Conservation (phyloP, 2,797 vertebrate species). For the Pangasius sanitwongsei region DNA sequence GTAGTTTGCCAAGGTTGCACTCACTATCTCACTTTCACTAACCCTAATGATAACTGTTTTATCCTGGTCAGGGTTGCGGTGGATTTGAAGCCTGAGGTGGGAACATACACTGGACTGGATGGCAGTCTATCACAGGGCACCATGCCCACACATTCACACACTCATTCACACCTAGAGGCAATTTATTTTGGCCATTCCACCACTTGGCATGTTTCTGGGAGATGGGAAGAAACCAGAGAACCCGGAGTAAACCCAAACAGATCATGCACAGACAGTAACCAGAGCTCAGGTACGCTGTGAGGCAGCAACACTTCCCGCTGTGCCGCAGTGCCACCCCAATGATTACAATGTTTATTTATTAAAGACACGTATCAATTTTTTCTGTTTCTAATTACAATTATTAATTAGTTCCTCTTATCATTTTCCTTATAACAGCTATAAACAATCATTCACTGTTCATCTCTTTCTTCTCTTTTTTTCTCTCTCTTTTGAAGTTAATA, state of each 20-base stretch:
- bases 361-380: not conserved
- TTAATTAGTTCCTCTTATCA: not conserved
- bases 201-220: not conserved
- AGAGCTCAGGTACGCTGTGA: not conserved
- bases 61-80: not conserved
- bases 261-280: not conserved
- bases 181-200: not conserved
- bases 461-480: not conserved
- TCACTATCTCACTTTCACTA: not conserved
- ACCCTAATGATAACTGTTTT: not conserved
- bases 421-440: not conserved
- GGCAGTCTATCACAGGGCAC: conserved; percentile 7
- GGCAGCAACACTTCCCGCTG: not conserved
- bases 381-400: not conserved
- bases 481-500: not conserved
- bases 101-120: not conserved
- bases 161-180: not conserved
- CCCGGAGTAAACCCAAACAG: not conserved
- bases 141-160: not conserved
- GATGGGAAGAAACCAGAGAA: not conserved
- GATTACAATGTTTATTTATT: not conserved
- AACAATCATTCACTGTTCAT: not conserved
- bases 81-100: not conserved
- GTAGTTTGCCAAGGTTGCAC: not conserved
- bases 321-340: not conserved